Conservation (phyloP, 2,888 invertebrate genomes). For the Nomada ruficornis region DNA sequence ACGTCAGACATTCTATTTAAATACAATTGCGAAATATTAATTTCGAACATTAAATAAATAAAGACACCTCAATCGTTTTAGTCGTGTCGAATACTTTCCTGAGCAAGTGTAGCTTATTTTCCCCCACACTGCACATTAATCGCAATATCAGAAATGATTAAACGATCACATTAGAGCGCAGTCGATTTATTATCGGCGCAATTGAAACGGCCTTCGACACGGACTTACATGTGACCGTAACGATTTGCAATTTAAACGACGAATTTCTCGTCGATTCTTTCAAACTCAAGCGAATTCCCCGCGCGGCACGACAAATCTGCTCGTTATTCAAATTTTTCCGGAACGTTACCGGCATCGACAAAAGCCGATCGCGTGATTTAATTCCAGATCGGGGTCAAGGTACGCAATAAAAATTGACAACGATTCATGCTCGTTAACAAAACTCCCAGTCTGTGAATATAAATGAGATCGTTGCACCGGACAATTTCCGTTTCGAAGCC, state of each 20-base stretch:
- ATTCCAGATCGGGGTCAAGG: constrained; percentile 36
- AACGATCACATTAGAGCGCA: not conserved
- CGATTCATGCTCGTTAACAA: constrained; percentile 40
- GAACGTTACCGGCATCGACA: constrained; percentile 22
- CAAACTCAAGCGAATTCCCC: constrained; percentile 10
- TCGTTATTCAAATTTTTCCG: constrained; percentile 42
- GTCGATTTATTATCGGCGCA: constrained; percentile 9
- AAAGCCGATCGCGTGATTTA: constrained; percentile 33
- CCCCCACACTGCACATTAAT: no score
- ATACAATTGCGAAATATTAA: no score
- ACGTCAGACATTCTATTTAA: no score
- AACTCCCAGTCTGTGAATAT: constrained; percentile 40
- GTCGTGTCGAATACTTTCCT: no score
- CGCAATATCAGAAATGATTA: not conserved
- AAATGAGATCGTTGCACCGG: constrained; percentile 23
- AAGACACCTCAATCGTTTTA: no score
- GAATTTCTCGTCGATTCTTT: constrained; percentile 19
- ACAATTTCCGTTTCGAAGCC: constrained; percentile 23
- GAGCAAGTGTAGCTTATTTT: no score
- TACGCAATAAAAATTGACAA: constrained; percentile 47
- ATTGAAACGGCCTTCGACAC: constrained; percentile 17
- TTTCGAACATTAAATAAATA: no score
- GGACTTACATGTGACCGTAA: not conserved
- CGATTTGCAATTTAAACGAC: constrained; percentile 40
- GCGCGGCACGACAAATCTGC: constrained; percentile 27